Evolutionary conservation across 1,140 invertebrate species (phyloP).

Genomic region (Caenorhabditis inopinata): DNA sequence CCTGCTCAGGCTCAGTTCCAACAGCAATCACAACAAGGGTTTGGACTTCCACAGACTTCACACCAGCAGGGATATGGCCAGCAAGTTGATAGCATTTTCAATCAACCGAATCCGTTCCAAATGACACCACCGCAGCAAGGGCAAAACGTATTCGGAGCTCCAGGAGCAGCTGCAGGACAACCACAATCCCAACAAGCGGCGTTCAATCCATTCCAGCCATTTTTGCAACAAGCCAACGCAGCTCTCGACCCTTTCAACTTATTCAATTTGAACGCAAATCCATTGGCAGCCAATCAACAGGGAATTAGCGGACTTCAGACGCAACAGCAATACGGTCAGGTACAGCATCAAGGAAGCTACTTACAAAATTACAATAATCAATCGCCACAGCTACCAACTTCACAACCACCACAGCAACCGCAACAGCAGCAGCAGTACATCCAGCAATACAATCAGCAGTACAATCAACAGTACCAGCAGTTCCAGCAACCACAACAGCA

Average conservation of each 20-base stretch:
- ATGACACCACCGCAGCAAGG: not conserved
- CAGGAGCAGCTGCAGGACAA: not conserved
- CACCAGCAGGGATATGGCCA: slow-evolving; percentile 7
- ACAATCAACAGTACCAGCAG: slow-evolving; percentile 1
- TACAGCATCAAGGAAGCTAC: slow-evolving; percentile 31
- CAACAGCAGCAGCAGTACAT: slow-evolving; percentile 22
- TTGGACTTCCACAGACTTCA: not conserved
- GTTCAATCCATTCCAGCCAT: slow-evolving; percentile 39
- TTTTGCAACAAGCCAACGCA: not conserved
- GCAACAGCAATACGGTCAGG: slow-evolving; percentile 31
- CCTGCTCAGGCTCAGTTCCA: not conserved
- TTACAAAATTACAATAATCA: slow-evolving; percentile 22
- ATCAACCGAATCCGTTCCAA: slow-evolving; percentile 29
- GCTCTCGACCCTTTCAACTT: slow-evolving; percentile 31
- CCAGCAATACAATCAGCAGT: not conserved
- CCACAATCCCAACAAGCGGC: not conserved
- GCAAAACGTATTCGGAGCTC: not conserved
- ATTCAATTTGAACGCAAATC: slow-evolving; percentile 19
- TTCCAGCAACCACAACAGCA: slow-evolving; percentile 23
- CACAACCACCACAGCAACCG: not conserved
- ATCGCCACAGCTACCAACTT: not conserved
- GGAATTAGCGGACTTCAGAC: slow-evolving; percentile 14
- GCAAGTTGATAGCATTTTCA: slow-evolving; percentile 17
- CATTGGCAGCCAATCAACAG: slow-evolving; percentile 3
- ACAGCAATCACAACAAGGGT: slow-evolving; percentile 23